Conservation (phyloP, 2,797 vertebrate genomes). For the Microctenopoma stevenorrisi region DNA sequence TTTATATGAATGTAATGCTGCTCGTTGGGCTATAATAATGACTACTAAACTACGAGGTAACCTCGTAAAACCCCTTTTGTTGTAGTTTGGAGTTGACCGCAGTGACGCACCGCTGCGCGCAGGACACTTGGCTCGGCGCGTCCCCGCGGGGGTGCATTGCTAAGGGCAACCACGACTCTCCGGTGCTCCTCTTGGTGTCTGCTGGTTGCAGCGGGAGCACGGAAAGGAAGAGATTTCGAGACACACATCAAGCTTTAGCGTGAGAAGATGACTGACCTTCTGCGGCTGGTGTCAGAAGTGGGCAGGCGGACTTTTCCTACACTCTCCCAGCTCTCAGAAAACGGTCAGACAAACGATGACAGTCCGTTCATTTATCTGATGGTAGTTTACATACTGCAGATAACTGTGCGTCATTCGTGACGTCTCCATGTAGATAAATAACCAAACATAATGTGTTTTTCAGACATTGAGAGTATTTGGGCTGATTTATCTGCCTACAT, state of each 20-base stretch:
- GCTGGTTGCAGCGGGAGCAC: not conserved
- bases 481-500: conserved; percentile 80
- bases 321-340: conserved; percentile 73
- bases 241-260: not conserved
- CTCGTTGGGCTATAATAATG: too few relatives aligned
- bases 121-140: not conserved
- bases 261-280: conserved; percentile 75
- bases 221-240: too few relatives aligned
- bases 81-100: not conserved
- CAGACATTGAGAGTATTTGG: conserved; percentile 85
- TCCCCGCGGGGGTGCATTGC: conserved; percentile 25
- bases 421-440: not conserved
- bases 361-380: not conserved
- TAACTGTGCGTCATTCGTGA: not conserved
- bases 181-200: not conserved
- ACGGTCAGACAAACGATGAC: conserved; percentile 67
- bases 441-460: not conserved
- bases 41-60: not conserved
- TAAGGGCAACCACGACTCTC: conserved; percentile 22
- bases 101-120: not conserved
- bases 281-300: conserved; percentile 59
- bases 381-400: not conserved
- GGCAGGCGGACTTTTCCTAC: conserved; percentile 63
- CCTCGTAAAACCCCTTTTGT: not conserved
- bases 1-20: not conserved